Evolutionary conservation across 2,888 invertebrate genomes (phyloP).

Genomic region (Lagria hirta): DNA sequence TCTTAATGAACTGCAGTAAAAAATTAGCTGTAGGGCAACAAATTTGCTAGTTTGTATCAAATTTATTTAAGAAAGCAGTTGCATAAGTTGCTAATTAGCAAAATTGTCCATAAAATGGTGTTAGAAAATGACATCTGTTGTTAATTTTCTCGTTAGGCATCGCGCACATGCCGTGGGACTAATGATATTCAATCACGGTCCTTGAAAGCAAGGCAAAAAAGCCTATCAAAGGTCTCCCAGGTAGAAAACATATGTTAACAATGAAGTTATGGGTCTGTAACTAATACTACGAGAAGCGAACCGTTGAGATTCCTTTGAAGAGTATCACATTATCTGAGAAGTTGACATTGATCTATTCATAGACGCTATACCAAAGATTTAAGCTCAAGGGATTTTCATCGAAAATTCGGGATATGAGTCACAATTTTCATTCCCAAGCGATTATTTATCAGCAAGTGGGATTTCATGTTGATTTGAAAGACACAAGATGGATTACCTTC

Average conservation of each 20-base stretch:
- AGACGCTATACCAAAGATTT: conserved; percentile 3
- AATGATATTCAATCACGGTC: conserved; percentile 27
- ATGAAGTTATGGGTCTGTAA: conserved; percentile 24
- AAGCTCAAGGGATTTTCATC: conserved; percentile 5
- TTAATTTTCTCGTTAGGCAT: conserved; percentile 5
- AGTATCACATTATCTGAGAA: conserved; percentile 22
- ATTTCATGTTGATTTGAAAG: conserved; percentile 45
- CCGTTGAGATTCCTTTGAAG: conserved; percentile 27
- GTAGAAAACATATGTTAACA: conserved; percentile 28
- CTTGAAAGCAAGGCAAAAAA: conserved; percentile 20
- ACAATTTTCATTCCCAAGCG: conserved; percentile 18
- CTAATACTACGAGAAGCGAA: conserved; percentile 22
- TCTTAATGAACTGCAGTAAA: too few relatives aligned
- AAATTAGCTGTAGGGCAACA: too few relatives aligned
- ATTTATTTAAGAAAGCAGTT: too few relatives aligned
- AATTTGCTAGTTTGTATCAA: too few relatives aligned
- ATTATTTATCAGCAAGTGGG: conserved; percentile 29
- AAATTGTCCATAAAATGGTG: conserved; percentile 16
- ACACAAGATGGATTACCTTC: conserved; percentile 43
- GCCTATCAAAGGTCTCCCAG: conserved; percentile 22
- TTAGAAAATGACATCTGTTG: conserved; percentile 10
- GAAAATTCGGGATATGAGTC: conserved; percentile 14
- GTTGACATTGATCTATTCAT: conserved; percentile 21
- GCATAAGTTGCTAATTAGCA: conserved; percentile 16
- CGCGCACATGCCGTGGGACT: conserved; percentile 22